Evolutionary conservation across 2,888 invertebrate genomes (phyloP), one percentile per base, ranked within the genome.

Genomic region (Tenthredo notha): DNA sequence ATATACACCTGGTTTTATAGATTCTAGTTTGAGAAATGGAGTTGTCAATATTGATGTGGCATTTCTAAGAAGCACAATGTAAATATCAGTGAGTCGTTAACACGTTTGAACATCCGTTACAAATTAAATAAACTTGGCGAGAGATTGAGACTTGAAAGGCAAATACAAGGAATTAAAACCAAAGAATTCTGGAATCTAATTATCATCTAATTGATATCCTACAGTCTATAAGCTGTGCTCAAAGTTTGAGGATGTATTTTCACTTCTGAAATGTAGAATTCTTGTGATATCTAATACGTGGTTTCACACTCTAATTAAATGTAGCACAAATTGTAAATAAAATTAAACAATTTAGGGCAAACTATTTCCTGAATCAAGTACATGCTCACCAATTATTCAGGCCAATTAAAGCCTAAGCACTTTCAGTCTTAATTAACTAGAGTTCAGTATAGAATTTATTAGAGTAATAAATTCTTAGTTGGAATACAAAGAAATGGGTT

Each of bases 251-350:
- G 10, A 74, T n/a, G 21, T 21, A n/a, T 18, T 77, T 54, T 54
- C 7, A 18, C n/a, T 47, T 33, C 54, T n/a, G 2, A 29, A 54
- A 50, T 12, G 1, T 54, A n/a, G 54, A 25, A 43, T 15, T 43
- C 21, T 25, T 47, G 43, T 21, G 43, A 77, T 37, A 29, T 29
- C 7, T 40, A 40, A 72, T 4, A 4, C 12, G 10, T 74, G 29
- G 54, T 80, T 80, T 80, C 83, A 83, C 83, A 70, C 83, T 67
- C 67, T 83, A 18, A 83, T 80, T 65, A 10, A 80, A 80, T 61
- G n/a, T 58, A 70, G 29, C 83, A 47, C 67, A 40, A 33, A 83
- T 70, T 29, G 29, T 37, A 29, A 58, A 80, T 80, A 61, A 25
- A 80, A 80, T 80, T 61, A 80, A 40, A 61, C 61, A 47, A 70